Percentiles rank a stretch among this genome's conserved stretches.
These are phyloP conservation scores for Distichodus sexfasciatus DNA, from an alignment of 2,797 vertebrate genomes.

Conservation along the genomic window DNA sequence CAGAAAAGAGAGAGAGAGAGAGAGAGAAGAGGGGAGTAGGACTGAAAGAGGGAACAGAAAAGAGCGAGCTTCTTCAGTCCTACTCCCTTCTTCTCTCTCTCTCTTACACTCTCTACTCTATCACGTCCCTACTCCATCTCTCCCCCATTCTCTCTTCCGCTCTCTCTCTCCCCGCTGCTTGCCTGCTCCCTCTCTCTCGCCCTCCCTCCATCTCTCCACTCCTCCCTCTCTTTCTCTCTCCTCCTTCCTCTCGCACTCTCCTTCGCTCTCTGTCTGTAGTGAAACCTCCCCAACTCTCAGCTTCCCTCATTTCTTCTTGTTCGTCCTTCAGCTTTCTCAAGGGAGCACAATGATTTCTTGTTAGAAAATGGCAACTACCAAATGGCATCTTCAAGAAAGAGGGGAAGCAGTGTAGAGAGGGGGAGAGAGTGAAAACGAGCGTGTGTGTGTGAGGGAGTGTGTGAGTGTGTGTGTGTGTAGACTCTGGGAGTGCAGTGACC, in stretches of 20 bases:
- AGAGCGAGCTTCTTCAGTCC: no score
- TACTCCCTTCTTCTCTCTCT: no score
- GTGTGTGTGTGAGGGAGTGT: neutral
- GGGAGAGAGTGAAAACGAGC: constrained; percentile 57
- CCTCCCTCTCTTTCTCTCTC: constrained; percentile 31
- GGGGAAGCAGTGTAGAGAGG: constrained; percentile 25
- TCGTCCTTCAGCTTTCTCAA: constrained; percentile 65
- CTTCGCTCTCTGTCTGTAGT: constrained; percentile 32
- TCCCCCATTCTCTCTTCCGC: constrained; percentile 33
- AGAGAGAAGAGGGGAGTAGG: no score
- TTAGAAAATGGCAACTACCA: constrained; percentile 77
- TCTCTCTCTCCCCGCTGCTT: constrained; percentile 32
- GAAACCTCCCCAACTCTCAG: constrained; percentile 51
- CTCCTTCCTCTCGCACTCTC: constrained; percentile 53
- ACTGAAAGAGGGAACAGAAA: no score
- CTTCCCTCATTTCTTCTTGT: constrained; percentile 53
- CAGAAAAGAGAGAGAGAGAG: no score
- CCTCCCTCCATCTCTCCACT: constrained; percentile 18
- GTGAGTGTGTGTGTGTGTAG: constrained; percentile 46
- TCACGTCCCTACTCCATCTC: constrained; percentile 59
- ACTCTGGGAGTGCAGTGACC: constrained; percentile 66
- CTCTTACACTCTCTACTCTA: neutral
- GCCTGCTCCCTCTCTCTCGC: constrained; percentile 21
- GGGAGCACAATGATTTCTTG: constrained; percentile 80
- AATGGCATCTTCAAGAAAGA: constrained; percentile 71